Conservation (phyloP, 2,113 vertebrate species). For the Seriola dumerili region DNA sequence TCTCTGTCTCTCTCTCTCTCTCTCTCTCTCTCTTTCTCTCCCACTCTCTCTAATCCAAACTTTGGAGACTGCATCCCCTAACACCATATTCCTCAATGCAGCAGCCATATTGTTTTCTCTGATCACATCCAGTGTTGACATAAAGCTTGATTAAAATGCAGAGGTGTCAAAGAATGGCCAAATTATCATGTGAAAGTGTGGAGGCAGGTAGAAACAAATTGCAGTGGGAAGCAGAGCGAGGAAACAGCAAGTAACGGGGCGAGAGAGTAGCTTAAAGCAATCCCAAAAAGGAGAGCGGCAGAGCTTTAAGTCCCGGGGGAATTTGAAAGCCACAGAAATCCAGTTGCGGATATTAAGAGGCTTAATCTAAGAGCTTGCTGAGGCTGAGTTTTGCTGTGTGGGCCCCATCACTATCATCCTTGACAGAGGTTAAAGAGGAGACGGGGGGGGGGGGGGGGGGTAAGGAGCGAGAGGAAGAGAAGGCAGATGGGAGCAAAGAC, state of each 20-base stretch:
- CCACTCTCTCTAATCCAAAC: conserved; percentile 57
- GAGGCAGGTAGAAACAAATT: conserved; percentile 59
- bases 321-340: conserved; percentile 82
- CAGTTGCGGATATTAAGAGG: conserved; percentile 86
- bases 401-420: conserved; percentile 80
- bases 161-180: conserved; percentile 65
- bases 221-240: conserved; percentile 49
- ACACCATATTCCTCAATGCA: conserved; percentile 15
- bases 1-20: conserved; percentile 26
- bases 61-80: conserved; percentile 40
- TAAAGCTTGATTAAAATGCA: conserved; percentile 60
- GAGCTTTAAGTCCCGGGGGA: conserved; percentile 81
- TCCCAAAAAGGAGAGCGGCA: conserved; percentile 72
- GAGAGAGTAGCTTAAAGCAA: conserved; percentile 74
- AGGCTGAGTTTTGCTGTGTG: conserved; percentile 82
- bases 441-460: conserved; percentile 67
- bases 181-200: conserved; percentile 62
- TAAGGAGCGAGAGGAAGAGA: conserved; percentile 58
- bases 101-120: conserved; percentile 46
- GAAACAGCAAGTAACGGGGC: conserved; percentile 55
- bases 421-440: conserved; percentile 80
- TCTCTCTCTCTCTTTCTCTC: conserved; percentile 27
- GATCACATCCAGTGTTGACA: conserved; percentile 52
- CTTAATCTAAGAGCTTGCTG: conserved; percentile 84
- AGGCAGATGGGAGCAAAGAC: conserved; percentile 55